Evolutionary conservation across 2,888 invertebrate species (phyloP), one percentile per base, ranked within the genome.

Genomic region (Ophion obscuratus): DNA sequence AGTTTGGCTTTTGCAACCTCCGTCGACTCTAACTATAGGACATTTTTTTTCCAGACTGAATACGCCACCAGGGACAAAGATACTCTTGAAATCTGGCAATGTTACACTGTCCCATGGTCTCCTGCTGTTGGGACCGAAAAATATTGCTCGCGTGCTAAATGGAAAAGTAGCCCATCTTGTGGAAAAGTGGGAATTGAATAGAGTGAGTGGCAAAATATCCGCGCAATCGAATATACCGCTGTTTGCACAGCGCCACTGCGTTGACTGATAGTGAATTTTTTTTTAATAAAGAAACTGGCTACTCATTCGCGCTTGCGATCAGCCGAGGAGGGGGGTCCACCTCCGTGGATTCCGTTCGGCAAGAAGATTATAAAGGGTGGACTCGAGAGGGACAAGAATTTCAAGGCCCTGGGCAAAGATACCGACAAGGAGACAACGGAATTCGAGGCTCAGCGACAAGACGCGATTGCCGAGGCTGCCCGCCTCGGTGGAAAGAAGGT

Each of bases 311-410:
- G 92, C 95, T 95, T 95, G 75, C 95, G 96, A 57, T 95, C 95
- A 79, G 95, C 95, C 9, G 96, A 95, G 81, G 96, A 97, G 89
- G 97, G 97, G 87, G 97, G 97, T 0, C 98, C 98, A 2, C 98
- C 98, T 64, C 97, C 97, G 61, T 99, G 98, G 98, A 98, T 98
- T 89, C 97, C 98, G 57, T 98, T 99, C 95, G 98, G 98, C 0
- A 96, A 97, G 91, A 96, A 96, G 91, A 95, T 97, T 79, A 95
- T 96, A 89, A 95, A 95, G 76, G 94, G 95, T 4, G 94, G 95
- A 6, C 92, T 94, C 53, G 94, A 95, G 40, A 94, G 95, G 62
- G 96, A 96, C 86, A 95, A 95, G 88, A 96, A 96, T 90, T 97
- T 97, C 87, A 97, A 97, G 92, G 96, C 97, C 83, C 93, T 97